These are phyloP conservation scores for Chiloscyllium punctatum DNA, from an alignment of 2,797 vertebrate genomes.

Conservation along the genomic window DNA sequence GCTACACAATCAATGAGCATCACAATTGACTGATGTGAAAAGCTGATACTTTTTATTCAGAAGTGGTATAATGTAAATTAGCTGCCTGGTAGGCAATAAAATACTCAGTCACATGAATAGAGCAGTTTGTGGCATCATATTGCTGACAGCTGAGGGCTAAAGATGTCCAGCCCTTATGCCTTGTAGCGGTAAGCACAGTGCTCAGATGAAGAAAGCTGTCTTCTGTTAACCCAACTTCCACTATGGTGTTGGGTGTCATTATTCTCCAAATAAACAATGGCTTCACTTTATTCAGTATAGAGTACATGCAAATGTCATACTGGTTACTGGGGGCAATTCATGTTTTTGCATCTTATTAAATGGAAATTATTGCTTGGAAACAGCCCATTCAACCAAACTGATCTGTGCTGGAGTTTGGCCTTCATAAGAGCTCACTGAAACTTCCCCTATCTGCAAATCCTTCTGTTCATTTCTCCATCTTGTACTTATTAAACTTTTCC, in stretches of 20 bases:
- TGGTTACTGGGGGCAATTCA: background rate
- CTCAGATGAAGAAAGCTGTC: background rate
- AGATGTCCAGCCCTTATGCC: background rate
- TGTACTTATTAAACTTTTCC: background rate
- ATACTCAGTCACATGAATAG: background rate
- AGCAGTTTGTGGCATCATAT: background rate
- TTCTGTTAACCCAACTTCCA: background rate
- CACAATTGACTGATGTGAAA: background rate
- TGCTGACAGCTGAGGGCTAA: background rate
- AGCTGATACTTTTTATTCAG: background rate
- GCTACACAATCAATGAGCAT: background rate
- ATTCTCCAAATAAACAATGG: background rate
- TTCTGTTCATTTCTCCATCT: background rate
- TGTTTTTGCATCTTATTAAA: background rate
- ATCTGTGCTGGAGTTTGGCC: background rate
- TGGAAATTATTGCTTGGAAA: background rate
- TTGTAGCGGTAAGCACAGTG: background rate
- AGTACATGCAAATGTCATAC: background rate
- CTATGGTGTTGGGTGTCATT: background rate
- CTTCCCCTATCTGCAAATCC: background rate
- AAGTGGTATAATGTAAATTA: background rate
- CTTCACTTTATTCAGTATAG: background rate
- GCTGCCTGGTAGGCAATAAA: background rate
- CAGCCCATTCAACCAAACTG: background rate
- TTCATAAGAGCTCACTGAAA: background rate